A percentile compares a stretch with the other conserved stretches of the same genome.
Conservation (phyloP, 2,113 vertebrate species). For the Xenus cinereus region DNA sequence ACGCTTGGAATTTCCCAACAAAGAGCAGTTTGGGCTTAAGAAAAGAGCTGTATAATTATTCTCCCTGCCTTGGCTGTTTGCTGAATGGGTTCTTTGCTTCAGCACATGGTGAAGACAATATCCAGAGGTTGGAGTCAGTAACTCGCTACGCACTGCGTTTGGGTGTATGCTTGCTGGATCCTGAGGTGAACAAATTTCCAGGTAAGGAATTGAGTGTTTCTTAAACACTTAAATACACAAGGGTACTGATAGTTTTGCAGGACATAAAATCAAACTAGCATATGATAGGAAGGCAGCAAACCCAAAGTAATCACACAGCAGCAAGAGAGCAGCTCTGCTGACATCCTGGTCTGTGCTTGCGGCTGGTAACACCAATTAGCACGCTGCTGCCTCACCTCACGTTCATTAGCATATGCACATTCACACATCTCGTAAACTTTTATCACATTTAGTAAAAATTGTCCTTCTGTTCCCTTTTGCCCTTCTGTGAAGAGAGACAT, state of each 20-base stretch:
- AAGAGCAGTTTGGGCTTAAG: conserved; percentile 49
- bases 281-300: background rate
- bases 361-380: background rate
- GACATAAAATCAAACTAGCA: background rate
- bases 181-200: conserved; percentile 27
- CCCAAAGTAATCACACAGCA: background rate
- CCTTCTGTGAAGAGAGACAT: rapidly evolving
- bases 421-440: rapidly evolving
- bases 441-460: background rate
- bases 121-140: conserved; percentile 52
- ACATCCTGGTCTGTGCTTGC: rapidly evolving
- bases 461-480: background rate
- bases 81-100: conserved; percentile 35
- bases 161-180: conserved; percentile 14
- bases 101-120: background rate
- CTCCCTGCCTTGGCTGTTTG: conserved; percentile 29
- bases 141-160: background rate
- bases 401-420: background rate
- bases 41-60: conserved; percentile 42
- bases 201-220: conserved; percentile 33
- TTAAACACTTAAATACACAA: conserved; percentile 24
- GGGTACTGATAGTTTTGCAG: background rate
- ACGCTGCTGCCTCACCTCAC: rapidly evolving
- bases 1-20: conserved; percentile 28
- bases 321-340: rapidly evolving